A percentile compares a stretch with the other conserved stretches of the same genome.
phyloP scores from a whole-genome alignment of 2,797 vertebrate species.

The Orestias chungarensis region DNA sequence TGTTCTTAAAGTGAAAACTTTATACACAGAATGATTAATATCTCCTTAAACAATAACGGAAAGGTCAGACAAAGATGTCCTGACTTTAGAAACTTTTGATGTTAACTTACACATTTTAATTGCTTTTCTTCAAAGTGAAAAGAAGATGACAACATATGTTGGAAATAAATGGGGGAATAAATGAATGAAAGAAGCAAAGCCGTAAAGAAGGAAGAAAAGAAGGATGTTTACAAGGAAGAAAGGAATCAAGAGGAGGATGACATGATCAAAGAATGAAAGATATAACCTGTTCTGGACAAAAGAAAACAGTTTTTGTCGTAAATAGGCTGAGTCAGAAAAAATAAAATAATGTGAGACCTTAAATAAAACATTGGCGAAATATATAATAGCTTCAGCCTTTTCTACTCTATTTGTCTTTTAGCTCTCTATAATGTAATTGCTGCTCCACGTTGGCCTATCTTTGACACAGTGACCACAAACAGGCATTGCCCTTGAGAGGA shows the following conservation, averaged over 20 bases:
- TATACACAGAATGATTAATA: no score
- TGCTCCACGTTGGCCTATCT: neutral
- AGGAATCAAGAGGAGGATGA: neutral
- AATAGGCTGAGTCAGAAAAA: neutral
- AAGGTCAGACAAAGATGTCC: no score
- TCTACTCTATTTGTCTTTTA: neutral
- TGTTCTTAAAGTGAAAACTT: no score
- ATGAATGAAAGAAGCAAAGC: neutral
- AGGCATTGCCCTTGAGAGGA: neutral
- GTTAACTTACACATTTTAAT: no score
- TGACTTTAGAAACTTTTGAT: no score
- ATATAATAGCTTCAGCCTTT: constrained; percentile 1
- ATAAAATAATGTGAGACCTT: neutral
- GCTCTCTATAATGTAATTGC: neutral
- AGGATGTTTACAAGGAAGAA: neutral
- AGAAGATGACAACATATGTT: no score
- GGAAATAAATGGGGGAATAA: no score
- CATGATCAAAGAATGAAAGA: neutral
- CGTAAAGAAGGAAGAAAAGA: neutral
- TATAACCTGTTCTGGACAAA: neutral
- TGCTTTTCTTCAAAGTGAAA: no score
- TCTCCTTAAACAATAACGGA: no score
- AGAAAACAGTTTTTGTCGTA: neutral
- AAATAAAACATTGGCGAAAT: neutral
- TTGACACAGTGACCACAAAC: constrained; percentile 6